Evolutionary conservation across 2,113 vertebrate species (phyloP).

Genomic region (Spea bombifrons): DNA sequence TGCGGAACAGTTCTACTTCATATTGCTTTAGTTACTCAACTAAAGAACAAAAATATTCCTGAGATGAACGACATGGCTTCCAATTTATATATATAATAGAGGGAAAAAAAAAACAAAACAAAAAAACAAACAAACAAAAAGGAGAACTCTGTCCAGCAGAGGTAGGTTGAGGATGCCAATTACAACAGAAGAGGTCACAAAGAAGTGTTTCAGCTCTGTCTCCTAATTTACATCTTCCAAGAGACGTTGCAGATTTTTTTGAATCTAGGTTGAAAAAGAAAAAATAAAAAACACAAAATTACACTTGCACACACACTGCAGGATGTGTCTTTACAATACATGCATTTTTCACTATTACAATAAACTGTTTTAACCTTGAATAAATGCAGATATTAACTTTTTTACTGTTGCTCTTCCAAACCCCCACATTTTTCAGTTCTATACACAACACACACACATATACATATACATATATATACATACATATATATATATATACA

Average conservation of each 20-base stretch:
- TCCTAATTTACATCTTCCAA: slow-evolving; percentile 75
- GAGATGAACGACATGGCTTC: slow-evolving; percentile 47
- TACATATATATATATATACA: too few relatives aligned
- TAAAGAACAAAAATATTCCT: slow-evolving; percentile 36
- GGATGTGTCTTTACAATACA: too few relatives aligned
- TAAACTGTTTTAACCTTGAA: too few relatives aligned
- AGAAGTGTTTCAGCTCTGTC: not conserved
- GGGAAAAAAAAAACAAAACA: too few relatives aligned
- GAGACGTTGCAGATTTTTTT: slow-evolving; percentile 82
- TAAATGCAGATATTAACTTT: too few relatives aligned
- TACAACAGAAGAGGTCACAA: not conserved
- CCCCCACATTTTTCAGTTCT: too few relatives aligned
- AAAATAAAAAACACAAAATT: not conserved
- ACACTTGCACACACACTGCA: too few relatives aligned
- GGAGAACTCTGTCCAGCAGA: slow-evolving; percentile 67
- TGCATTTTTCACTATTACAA: too few relatives aligned
- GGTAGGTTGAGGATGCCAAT: slow-evolving; percentile 27
- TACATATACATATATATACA: too few relatives aligned
- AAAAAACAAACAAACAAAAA: too few relatives aligned
- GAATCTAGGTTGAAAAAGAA: slow-evolving; percentile 70
- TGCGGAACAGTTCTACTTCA: not conserved
- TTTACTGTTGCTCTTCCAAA: too few relatives aligned
- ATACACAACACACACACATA: too few relatives aligned
- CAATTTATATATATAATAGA: slow-evolving; percentile 21
- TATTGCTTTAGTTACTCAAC: not conserved